These are phyloP conservation scores for Calephelis virginiensis DNA, from an alignment of 1,140 invertebrate genomes.

Conservation along the genomic window DNA sequence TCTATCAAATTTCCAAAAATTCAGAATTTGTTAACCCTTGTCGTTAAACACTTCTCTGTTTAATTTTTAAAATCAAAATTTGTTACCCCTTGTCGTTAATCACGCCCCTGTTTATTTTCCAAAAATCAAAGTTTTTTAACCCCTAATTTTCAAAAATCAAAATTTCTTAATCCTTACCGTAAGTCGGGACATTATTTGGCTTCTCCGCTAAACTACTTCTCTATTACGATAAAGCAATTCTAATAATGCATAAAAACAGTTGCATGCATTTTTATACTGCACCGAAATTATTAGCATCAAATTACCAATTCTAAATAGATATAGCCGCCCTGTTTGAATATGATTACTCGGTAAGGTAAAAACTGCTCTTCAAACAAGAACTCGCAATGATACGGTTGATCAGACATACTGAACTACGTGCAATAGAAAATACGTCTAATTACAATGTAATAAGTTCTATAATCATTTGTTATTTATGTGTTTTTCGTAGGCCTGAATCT, in stretches of 20 bases:
- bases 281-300: slow-evolving; percentile 63
- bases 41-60: no score
- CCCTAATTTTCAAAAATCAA: neutral
- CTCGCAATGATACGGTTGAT: slow-evolving; percentile 36
- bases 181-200: slow-evolving; percentile 58
- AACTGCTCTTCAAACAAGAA: slow-evolving; percentile 40
- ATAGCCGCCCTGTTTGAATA: slow-evolving; percentile 68
- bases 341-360: slow-evolving; percentile 59
- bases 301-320: slow-evolving; percentile 68
- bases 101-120: neutral
- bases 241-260: slow-evolving; percentile 48
- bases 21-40: slow-evolving; percentile 12
- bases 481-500: neutral
- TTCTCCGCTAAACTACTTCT: slow-evolving; percentile 44
- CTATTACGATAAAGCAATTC: slow-evolving; percentile 43
- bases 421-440: neutral
- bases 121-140: slow-evolving; percentile 3
- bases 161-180: slow-evolving; percentile 48
- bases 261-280: slow-evolving; percentile 68
- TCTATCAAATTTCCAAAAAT: neutral
- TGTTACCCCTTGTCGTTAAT: slow-evolving; percentile 37
- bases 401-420: slow-evolving; percentile 13
- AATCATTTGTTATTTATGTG: neutral
- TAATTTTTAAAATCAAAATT: neutral
- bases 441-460: neutral